Base-by-base conservation (phyloP, 1,140 invertebrate genomes). In the Physella acuta region DNA sequence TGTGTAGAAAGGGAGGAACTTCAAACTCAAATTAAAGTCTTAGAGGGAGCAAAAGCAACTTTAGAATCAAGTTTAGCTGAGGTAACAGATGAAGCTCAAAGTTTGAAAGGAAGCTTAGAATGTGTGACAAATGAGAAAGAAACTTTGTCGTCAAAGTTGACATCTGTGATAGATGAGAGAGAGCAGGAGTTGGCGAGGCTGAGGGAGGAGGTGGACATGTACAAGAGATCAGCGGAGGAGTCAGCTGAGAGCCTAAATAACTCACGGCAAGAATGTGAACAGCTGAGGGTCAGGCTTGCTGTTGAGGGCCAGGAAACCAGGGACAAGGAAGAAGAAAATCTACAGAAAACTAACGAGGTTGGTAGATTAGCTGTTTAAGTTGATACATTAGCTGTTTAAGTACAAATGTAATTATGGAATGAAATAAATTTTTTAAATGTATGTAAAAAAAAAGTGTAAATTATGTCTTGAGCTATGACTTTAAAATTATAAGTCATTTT, bases 291-390 rank as follows among this genome's bases (percentile, higher is more conserved):
- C 3, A 24, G 28, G 24, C 2, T 62, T 33, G 36, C 36, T 26
- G 37, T n/a, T 30, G 2, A 20, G 36, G 60, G 30, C 17, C 16
- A 1, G 16, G 36, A 49, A 14, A 39, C 37, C 4, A 24, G 44
- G 5, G 30, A 34, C 17, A 62, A 37, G 28, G 37, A 44, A 14
- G n/a, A 44, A 44, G 60, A 44, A 26, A 24, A 1, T 8, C 2
- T 17, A 24, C 60, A 62, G n/a, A 62, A n/a, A 26, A 37, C 26
- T 37, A 31, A 33, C 17, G 14, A 62, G 60, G 60, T 62, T 14
- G 44, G 36, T 44, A n/a, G n/a, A n/a, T n/a, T n/a, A n/a, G n/a
- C n/a, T n/a, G n/a, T n/a, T n/a, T n/a, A n/a, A n/a, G n/a, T n/a
- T n/a, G n/a, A n/a, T n/a, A n/a, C n/a, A n/a, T n/a, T n/a, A n/a